These are phyloP conservation scores for Marmota monax DNA, from an alignment of 2,113 vertebrate genomes.

Conservation along the genomic window DNA sequence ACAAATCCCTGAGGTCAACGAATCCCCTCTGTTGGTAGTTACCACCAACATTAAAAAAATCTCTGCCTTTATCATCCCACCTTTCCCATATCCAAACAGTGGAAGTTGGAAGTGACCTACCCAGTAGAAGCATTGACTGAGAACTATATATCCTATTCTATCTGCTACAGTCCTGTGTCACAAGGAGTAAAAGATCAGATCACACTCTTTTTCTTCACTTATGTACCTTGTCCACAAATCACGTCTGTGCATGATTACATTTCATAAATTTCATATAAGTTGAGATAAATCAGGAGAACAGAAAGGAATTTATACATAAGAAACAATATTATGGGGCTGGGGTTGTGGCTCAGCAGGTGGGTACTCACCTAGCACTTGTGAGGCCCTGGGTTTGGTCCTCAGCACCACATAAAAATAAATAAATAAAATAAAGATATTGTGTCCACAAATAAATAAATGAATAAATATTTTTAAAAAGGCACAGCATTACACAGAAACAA, in stretches of 20 bases:
- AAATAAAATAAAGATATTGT: too few relatives aligned
- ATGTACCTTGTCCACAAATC: neutral
- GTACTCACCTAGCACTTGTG: too few relatives aligned
- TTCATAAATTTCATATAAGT: neutral
- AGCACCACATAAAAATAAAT: too few relatives aligned
- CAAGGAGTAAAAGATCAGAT: neutral
- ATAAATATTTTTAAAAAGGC: too few relatives aligned
- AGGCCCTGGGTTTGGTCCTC: too few relatives aligned
- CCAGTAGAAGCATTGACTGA: neutral
- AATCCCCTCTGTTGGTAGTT: neutral
- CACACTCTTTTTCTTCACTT: too few relatives aligned
- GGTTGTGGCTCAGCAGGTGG: too few relatives aligned
- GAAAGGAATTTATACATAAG: neutral
- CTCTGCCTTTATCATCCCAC: neutral
- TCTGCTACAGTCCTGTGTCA: neutral
- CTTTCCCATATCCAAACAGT: accelerated
- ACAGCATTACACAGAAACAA: neutral
- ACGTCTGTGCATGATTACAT: neutral
- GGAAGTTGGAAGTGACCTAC: neutral
- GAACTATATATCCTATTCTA: neutral
- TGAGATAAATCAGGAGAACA: neutral
- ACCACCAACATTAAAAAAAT: neutral
- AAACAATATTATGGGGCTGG: neutral
- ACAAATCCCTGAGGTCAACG: neutral
- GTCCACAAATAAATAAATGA: too few relatives aligned